Percentiles rank a stretch among this genome's conserved stretches.
Conservation (phyloP, 2,888 invertebrate species). For the Hirtodrosophila trivittata region DNA sequence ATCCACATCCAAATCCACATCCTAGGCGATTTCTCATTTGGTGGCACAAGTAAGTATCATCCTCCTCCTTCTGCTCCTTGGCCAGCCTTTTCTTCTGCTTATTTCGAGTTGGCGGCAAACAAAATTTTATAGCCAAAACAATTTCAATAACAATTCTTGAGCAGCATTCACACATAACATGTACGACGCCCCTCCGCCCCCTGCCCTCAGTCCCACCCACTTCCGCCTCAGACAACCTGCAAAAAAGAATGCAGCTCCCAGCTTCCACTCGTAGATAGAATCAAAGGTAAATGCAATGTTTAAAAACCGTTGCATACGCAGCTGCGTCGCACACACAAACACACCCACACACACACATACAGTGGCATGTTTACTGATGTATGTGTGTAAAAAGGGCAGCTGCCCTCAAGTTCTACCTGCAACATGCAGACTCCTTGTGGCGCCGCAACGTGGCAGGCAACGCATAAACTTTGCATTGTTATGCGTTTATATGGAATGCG, state of each 20-base stretch:
- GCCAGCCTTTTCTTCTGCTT: constrained; percentile 13
- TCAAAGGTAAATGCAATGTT: constrained; percentile 77
- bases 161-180: constrained; percentile 53
- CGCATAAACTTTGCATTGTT: constrained; percentile 79
- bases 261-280: constrained; percentile 52
- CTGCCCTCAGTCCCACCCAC: constrained; percentile 5
- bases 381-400: constrained; percentile 32
- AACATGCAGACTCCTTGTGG: not conserved
- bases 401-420: constrained; percentile 23
- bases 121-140: constrained; percentile 72
- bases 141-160: constrained; percentile 80
- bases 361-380: constrained; percentile 12
- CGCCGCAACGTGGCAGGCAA: constrained; percentile 27
- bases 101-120: constrained; percentile 22
- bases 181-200: not conserved
- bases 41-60: constrained; percentile 88
- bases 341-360: constrained; percentile 8
- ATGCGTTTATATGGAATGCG: constrained; percentile 68
- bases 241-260: constrained; percentile 23
- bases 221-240: constrained; percentile 12
- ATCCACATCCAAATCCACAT: too few species aligned
- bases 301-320: constrained; percentile 67
- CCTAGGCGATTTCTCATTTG: constrained; percentile 89
- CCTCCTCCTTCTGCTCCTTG: not conserved
- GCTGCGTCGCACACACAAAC: constrained; percentile 46